phyloP scores from a whole-genome alignment of 1,140 invertebrate species.

The Conus ventricosus region DNA sequence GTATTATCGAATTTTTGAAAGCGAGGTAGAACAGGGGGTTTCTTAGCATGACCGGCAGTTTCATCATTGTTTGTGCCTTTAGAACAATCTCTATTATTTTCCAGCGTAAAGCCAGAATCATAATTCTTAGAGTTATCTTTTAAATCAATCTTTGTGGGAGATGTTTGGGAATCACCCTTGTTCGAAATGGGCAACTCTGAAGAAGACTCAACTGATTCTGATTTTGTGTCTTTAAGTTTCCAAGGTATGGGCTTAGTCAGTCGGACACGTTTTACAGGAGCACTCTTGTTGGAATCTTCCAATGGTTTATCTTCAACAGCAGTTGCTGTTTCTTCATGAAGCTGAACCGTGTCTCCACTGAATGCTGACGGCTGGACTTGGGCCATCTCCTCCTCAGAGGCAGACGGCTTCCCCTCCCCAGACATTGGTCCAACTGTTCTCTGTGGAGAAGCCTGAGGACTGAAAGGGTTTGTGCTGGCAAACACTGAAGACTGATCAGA shows the following conservation, averaged over 20 bases:
- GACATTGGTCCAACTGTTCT: background rate
- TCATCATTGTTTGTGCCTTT: background rate
- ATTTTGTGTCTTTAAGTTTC: background rate
- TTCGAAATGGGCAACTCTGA: no score
- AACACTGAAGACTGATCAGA: background rate
- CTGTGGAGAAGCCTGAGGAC: background rate
- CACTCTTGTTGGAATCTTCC: background rate
- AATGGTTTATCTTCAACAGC: background rate
- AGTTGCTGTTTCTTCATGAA: background rate
- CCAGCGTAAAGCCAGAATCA: background rate
- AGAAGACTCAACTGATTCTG: background rate
- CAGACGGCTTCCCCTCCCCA: background rate
- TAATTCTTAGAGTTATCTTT: background rate
- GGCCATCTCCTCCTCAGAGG: background rate
- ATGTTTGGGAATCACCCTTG: background rate
- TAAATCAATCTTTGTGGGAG: background rate
- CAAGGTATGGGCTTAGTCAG: background rate
- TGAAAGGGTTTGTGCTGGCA: slow-evolving; percentile 2
- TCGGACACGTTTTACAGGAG: background rate
- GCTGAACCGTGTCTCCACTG: background rate
- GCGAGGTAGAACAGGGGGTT: background rate
- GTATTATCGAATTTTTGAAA: background rate
- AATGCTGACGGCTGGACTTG: background rate
- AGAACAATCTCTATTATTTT: background rate
- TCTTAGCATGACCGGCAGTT: background rate